Evolutionary conservation across 2,113 vertebrate species (phyloP).

Genomic region (Patagioenas fasciata): DNA sequence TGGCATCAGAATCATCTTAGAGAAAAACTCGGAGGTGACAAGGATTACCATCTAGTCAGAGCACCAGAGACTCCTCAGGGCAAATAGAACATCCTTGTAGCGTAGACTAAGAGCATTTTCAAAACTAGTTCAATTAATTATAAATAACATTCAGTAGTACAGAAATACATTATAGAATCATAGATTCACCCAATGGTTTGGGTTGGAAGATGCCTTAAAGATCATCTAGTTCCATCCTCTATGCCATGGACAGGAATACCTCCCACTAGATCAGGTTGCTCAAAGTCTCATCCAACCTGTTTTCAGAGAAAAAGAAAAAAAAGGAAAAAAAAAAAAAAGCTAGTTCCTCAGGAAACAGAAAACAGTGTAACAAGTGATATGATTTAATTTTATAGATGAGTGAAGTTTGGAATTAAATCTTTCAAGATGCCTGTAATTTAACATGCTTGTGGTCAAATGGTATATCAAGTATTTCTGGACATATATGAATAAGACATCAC

Average conservation of each 20-base stretch:
- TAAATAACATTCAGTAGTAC: background rate
- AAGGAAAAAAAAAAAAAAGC: too few relatives aligned
- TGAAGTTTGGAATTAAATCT: background rate
- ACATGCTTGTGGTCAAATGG: background rate
- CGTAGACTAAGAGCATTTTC: background rate
- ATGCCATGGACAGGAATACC: rapidly evolving
- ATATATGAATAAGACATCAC: background rate
- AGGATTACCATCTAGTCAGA: background rate
- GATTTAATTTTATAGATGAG: background rate
- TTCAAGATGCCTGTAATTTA: background rate
- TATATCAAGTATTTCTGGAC: background rate
- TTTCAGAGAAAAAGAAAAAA: background rate
- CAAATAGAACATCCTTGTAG: background rate
- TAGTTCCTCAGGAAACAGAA: background rate
- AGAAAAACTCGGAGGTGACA: background rate
- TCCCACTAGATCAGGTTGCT: background rate
- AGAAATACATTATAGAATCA: background rate
- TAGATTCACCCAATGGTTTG: background rate
- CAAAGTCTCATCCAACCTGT: background rate
- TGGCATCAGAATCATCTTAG: rapidly evolving
- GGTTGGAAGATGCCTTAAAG: background rate
- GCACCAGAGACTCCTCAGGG: background rate
- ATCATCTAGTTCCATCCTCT: background rate
- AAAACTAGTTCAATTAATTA: background rate
- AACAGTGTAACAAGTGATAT: background rate